Conservation (phyloP, 2,888 invertebrate species). For the Nephrotoma guestfalica region DNA sequence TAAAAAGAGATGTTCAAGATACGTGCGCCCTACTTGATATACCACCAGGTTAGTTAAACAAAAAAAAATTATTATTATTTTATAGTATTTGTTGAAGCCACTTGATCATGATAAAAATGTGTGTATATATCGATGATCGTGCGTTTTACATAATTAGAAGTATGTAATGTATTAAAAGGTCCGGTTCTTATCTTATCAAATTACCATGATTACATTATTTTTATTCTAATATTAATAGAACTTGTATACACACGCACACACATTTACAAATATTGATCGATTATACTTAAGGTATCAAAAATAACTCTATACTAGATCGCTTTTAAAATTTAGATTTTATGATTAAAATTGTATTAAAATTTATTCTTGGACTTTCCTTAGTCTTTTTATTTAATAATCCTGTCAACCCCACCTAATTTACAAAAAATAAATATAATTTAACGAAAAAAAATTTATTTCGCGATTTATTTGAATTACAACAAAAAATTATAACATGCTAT, state of each 20-base stretch:
- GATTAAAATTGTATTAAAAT: not conserved
- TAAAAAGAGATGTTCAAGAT: conserved; percentile 70
- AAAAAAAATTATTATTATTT: not conserved
- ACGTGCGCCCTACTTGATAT: conserved; percentile 76
- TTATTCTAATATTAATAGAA: not conserved
- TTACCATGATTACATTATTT: not conserved
- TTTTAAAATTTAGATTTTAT: not conserved
- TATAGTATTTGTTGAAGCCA: not conserved
- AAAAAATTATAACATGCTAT: not conserved
- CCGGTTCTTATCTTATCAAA: not conserved
- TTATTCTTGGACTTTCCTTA: not conserved
- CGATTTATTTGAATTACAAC: not conserved
- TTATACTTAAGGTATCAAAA: not conserved
- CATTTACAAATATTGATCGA: not conserved
- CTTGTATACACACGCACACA: not conserved
- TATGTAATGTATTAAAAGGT: not conserved
- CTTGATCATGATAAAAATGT: not conserved
- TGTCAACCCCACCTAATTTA: not conserved
- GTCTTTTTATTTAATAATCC: not conserved
- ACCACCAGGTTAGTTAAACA: conserved; percentile 59
- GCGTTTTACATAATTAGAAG: not conserved
- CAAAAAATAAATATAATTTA: not conserved
- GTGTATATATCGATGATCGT: not conserved
- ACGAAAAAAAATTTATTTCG: not conserved
- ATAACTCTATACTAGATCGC: not conserved